A percentile compares a stretch with the other conserved stretches of the same genome.
These are phyloP conservation scores for Podarcis siculus DNA, from an alignment of 2,797 vertebrate genomes.

Conservation along the genomic window DNA sequence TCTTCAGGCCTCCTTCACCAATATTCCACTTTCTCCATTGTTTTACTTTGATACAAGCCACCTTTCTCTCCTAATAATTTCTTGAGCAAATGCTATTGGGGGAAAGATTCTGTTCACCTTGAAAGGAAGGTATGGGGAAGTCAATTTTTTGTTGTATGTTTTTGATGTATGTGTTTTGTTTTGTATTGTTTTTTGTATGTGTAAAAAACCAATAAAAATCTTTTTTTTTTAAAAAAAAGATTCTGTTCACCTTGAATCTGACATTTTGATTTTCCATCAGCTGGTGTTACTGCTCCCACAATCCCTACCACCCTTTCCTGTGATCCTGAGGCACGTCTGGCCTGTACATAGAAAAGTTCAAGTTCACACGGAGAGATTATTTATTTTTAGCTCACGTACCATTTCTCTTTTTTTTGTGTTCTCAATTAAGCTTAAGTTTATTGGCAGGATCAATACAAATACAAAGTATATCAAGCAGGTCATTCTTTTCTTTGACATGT, in stretches of 20 bases:
- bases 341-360: not conserved
- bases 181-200: too few species aligned
- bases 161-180: too few species aligned
- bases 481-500: conserved; percentile 17
- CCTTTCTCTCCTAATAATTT: not conserved
- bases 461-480: conserved; percentile 24
- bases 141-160: too few species aligned
- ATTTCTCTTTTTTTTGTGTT: conserved; percentile 22
- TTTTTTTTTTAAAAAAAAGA: too few species aligned
- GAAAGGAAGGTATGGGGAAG: too few species aligned
- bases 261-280: not conserved
- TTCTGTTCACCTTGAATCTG: not conserved
- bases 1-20: not conserved
- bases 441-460: conserved; percentile 24
- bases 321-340: not conserved
- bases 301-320: not conserved
- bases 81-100: not conserved
- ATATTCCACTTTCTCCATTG: not conserved
- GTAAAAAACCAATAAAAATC: too few species aligned
- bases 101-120: not conserved
- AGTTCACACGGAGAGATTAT: conserved; percentile 1
- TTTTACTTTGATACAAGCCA: not conserved
- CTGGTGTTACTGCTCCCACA: not conserved
- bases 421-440: conserved; percentile 33
- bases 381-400: conserved; percentile 20